Conservation (phyloP, 2,888 invertebrate species). For the Adelphocoris suturalis region DNA sequence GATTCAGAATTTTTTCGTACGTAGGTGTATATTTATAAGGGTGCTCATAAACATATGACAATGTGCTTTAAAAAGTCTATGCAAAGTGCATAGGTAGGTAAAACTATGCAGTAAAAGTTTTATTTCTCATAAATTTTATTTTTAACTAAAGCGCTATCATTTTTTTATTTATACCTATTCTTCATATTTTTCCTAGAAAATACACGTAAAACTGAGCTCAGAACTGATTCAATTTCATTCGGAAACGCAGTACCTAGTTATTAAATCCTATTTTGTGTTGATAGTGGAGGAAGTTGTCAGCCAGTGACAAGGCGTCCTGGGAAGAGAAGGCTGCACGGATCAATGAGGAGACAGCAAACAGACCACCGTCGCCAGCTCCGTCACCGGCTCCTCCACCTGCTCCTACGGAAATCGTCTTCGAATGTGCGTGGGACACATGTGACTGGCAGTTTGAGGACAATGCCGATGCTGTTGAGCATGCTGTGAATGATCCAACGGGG, state of each 20-base stretch:
- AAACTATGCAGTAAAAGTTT: too few relatives aligned
- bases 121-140: too few relatives aligned
- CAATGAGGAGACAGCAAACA: slow-evolving; percentile 90
- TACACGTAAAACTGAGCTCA: too few relatives aligned
- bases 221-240: background rate
- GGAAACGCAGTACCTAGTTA: background rate
- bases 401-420: slow-evolving; percentile 82
- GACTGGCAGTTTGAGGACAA: slow-evolving; percentile 96
- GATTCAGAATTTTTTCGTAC: too few relatives aligned
- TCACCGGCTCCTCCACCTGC: slow-evolving; percentile 74
- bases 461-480: slow-evolving; percentile 92
- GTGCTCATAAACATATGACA: too few relatives aligned
- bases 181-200: too few relatives aligned
- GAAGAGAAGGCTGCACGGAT: slow-evolving; percentile 94
- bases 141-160: too few relatives aligned
- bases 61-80: too few relatives aligned
- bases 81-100: too few relatives aligned
- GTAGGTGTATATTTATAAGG: too few relatives aligned
- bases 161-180: too few relatives aligned
- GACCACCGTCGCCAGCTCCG: slow-evolving; percentile 80
- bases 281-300: slow-evolving; percentile 94
- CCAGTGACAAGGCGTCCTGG: slow-evolving; percentile 93
- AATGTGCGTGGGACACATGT: slow-evolving; percentile 95
- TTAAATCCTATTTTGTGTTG: background rate
- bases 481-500: slow-evolving; percentile 87